Percentiles rank a stretch among this genome's conserved stretches.
These are phyloP conservation scores for Habrosyne pyritoides DNA, from an alignment of 2,888 invertebrate species.

Conservation along the genomic window DNA sequence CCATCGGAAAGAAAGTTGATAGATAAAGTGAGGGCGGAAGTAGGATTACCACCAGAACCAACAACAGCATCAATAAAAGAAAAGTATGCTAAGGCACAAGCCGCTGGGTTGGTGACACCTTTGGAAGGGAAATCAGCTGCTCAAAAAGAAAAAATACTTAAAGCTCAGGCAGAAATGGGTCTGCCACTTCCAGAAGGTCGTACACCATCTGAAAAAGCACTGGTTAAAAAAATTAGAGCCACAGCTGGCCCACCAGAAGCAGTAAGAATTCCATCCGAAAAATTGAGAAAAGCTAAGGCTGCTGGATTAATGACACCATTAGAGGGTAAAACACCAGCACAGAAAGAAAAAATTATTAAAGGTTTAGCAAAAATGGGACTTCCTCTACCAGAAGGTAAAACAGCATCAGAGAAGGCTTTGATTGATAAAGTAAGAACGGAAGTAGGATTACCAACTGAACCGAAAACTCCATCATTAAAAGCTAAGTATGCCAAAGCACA, in stretches of 20 bases:
- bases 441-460: constrained; percentile 38
- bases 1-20: constrained; percentile 29
- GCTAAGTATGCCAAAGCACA: constrained; percentile 18
- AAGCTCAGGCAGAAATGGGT: constrained; percentile 21
- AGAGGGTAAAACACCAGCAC: constrained; percentile 30
- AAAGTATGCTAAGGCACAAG: constrained; percentile 29
- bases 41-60: constrained; percentile 29
- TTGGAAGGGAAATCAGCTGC: constrained; percentile 28
- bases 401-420: constrained; percentile 35
- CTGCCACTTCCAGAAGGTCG: constrained; percentile 29
- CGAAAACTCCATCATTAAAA: constrained; percentile 21
- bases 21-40: constrained; percentile 16
- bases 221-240: not conserved
- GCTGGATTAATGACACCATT: constrained; percentile 32
- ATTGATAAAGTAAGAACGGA: constrained; percentile 36
- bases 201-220: not conserved
- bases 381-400: constrained; percentile 36
- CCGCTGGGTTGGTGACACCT: constrained; percentile 27
- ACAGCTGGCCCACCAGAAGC: not conserved
- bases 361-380: constrained; percentile 31
- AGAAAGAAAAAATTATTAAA: constrained; percentile 36
- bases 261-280: constrained; percentile 2
- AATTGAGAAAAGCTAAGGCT: constrained; percentile 23
- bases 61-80: constrained; percentile 17
- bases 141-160: constrained; percentile 36